Percentiles rank a stretch among this genome's conserved stretches.
phyloP scores from a whole-genome alignment of 2,888 invertebrate genomes.

The Achlya flavicornis region DNA sequence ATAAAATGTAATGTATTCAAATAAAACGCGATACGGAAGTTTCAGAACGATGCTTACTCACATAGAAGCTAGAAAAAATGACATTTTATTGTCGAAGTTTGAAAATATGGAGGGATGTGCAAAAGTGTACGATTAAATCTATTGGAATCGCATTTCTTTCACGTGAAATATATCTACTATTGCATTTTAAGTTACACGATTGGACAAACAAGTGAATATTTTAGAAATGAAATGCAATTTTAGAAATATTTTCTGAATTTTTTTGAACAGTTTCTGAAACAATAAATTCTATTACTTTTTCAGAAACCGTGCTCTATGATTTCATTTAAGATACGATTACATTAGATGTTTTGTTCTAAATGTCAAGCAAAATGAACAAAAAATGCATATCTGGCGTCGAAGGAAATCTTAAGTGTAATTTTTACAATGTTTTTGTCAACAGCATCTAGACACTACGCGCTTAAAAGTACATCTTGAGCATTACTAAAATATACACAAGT shows the following conservation, averaged over 20 bases:
- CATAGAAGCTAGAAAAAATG: constrained; percentile 32
- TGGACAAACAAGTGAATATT: neutral
- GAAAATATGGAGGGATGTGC: constrained; percentile 50
- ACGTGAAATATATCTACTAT: constrained; percentile 22
- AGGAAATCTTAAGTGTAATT: constrained; percentile 57
- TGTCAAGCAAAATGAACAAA: constrained; percentile 45
- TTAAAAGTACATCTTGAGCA: constrained; percentile 79
- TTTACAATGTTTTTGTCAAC: constrained; percentile 56
- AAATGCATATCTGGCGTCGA: constrained; percentile 76
- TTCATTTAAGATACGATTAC: constrained; percentile 19
- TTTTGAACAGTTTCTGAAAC: neutral
- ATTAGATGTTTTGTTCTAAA: constrained; percentile 23
- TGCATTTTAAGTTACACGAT: neutral
- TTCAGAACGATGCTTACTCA: constrained; percentile 25
- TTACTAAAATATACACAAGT: constrained; percentile 70
- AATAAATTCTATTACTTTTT: neutral
- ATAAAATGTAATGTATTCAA: constrained; percentile 26
- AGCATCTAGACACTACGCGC: constrained; percentile 78
- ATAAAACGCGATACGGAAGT: constrained; percentile 30
- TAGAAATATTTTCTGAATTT: neutral
- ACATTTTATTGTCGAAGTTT: constrained; percentile 67
- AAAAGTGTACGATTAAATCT: constrained; percentile 37
- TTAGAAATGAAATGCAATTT: neutral
- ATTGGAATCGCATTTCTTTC: constrained; percentile 9
- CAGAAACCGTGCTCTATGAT: neutral